These are phyloP conservation scores for Lepetodrilus schrolli DNA, from an alignment of 2,888 invertebrate genomes.

Conservation along the genomic window DNA sequence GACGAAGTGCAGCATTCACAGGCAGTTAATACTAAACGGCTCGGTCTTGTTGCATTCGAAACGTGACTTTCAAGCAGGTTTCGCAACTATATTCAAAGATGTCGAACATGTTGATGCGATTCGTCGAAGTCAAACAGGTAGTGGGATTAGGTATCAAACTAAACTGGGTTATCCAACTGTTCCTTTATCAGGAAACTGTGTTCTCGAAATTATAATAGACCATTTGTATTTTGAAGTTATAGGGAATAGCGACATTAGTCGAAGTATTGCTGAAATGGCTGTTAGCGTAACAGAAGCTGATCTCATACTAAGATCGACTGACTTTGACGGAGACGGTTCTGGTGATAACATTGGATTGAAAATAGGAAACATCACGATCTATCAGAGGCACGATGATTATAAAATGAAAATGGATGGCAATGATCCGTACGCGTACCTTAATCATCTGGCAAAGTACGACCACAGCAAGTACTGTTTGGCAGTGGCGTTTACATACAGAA, in stretches of 20 bases:
- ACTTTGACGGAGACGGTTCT: constrained; percentile 65
- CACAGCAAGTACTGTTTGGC: constrained; percentile 54
- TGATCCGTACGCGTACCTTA: constrained; percentile 46
- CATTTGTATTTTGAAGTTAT: constrained; percentile 58
- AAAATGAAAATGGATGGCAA: constrained; percentile 39
- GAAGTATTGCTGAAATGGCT: constrained; percentile 58
- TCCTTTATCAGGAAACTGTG: constrained; percentile 43
- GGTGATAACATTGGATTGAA: constrained; percentile 68
- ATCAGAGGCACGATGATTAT: constrained; percentile 38
- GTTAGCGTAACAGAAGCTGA: constrained; percentile 61
- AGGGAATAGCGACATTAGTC: constrained; percentile 42
- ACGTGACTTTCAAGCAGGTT: no score
- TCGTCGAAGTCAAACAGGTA: no score
- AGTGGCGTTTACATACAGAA: constrained; percentile 55
- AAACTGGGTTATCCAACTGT: no score
- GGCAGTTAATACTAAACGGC: background rate
- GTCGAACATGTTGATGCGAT: no score
- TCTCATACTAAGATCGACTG: constrained; percentile 64
- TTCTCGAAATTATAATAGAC: constrained; percentile 63
- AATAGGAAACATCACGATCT: constrained; percentile 54
- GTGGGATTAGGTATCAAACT: no score
- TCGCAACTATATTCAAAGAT: no score
- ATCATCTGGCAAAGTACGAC: constrained; percentile 54
- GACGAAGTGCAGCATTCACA: background rate
- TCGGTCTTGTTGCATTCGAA: background rate